Base-by-base conservation (phyloP, 2,888 invertebrate genomes). In the Lypha dubia region DNA sequence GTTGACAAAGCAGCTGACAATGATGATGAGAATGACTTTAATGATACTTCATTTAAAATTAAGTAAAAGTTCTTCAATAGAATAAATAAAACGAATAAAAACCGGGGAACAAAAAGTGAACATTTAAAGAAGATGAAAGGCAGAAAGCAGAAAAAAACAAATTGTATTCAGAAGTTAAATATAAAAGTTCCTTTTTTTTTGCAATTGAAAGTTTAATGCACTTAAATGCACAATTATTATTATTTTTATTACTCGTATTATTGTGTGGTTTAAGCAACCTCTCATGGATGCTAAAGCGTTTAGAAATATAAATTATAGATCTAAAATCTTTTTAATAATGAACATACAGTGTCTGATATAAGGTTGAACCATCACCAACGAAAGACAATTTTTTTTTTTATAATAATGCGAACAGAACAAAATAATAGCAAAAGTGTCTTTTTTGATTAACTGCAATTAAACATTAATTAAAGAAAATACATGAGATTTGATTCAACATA, bases 41-140 rank as follows among this genome's bases (percentile, higher is more conserved):
- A 77, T 68, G 76, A 77, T 51, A 63, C 71, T 79, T 65, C 63
- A 79, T 79, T 79, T 63, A 58, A 79, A 79, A 71, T 71, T 56
- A 79, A 79, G 71, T 71, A 79, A 79, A 79, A 79, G 70, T 62
- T 62, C 44, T 70, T 79, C 53, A 41, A 70, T 53, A 32, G 58
- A 58, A 76, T 56, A 67, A 67, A 58, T 73, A 73, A 73, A 49
- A 38, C 20, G 60, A 60, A 46, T 32, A 71, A 44, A 32, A 32
- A n/a, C n/a, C 17, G 13, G 13, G 17, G 11, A 56, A 53, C 28
- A 56, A 56, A 58, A 56, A 71, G 32, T 20, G 58, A 58, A 71
- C 28, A 58, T 71, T 58, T 28, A 44, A 9, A n/a, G 11, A 58
- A 32, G 32, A 44, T 20, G 6, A 58, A 68, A 68, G n/a, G 51